A percentile compares a stretch with the other conserved stretches of the same genome.
Evolutionary conservation across 2,797 vertebrate genomes (phyloP).

Genomic region (Sebastes itinus): DNA sequence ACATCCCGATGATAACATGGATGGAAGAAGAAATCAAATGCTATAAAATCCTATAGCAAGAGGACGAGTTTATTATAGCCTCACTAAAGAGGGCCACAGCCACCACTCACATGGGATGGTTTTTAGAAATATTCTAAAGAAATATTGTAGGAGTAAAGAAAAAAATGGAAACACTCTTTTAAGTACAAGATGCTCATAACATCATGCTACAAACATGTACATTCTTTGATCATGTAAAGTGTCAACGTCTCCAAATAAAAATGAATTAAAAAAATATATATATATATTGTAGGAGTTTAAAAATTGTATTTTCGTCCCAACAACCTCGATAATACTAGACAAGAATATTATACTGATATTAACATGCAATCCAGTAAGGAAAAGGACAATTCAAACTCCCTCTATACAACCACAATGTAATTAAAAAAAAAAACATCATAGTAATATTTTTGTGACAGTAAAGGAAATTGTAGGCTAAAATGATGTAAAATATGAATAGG

Average conservation of each 20-base stretch:
- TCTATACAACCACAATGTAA: rapidly evolving
- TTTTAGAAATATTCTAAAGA: background rate
- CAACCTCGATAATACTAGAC: background rate
- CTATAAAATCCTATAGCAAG: background rate
- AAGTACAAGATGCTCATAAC: too few relatives aligned
- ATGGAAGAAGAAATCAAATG: background rate
- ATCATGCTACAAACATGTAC: too few relatives aligned
- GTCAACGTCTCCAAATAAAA: too few relatives aligned
- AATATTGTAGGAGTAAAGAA: background rate
- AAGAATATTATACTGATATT: background rate
- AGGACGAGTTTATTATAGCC: background rate
- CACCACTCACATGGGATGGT: background rate
- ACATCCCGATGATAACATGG: background rate
- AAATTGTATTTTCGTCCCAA: background rate
- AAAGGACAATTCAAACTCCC: background rate
- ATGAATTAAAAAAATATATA: too few relatives aligned
- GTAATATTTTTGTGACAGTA: background rate
- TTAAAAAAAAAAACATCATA: background rate
- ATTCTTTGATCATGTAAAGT: too few relatives aligned
- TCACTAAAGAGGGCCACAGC: background rate
- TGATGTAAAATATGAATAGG: background rate
- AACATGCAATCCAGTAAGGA: background rate
- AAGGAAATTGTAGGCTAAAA: background rate
- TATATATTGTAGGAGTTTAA: background rate
- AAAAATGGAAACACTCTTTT: too few relatives aligned